Conservation (phyloP, 92 coral and sea anemone genomes). For the Umimayanthus kanabou region DNA sequence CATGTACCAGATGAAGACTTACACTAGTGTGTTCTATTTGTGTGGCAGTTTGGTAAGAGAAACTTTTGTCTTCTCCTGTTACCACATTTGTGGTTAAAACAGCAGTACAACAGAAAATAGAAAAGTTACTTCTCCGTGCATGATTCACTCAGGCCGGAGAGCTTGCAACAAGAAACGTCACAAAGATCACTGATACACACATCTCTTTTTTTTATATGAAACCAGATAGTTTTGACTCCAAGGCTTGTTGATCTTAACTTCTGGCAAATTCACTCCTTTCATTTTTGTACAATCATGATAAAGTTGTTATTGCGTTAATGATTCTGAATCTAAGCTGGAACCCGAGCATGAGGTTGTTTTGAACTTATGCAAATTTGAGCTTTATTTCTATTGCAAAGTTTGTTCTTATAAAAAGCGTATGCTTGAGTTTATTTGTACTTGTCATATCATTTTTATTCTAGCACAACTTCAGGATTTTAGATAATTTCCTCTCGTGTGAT, state of each 20-base stretch:
- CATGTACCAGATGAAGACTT: not conserved
- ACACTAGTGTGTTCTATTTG: not conserved
- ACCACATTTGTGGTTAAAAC: not conserved
- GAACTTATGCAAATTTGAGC: not conserved
- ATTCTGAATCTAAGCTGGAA: not conserved
- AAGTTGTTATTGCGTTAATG: not conserved
- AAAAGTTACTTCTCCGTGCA: not conserved
- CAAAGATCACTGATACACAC: too few species aligned
- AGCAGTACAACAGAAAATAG: not conserved
- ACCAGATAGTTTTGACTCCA: not conserved
- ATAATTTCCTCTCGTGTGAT: not conserved
- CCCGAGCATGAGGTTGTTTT: not conserved
- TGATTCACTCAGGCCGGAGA: not conserved
- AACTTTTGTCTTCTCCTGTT: not conserved
- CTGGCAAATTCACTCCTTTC: not conserved
- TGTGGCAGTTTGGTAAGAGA: not conserved
- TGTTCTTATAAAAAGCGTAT: not conserved
- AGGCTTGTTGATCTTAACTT: not conserved
- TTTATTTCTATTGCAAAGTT: too few species aligned
- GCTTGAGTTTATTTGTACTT: too few species aligned
- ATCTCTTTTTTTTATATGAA: too few species aligned
- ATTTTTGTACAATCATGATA: too few species aligned
- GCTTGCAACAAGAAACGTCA: not conserved
- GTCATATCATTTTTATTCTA: too few species aligned
- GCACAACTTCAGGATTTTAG: too few species aligned